Evolutionary conservation across 2,888 invertebrate genomes (phyloP), one percentile per base, ranked within the genome.

Genomic region (Hermaeophaga mercurialis): DNA sequence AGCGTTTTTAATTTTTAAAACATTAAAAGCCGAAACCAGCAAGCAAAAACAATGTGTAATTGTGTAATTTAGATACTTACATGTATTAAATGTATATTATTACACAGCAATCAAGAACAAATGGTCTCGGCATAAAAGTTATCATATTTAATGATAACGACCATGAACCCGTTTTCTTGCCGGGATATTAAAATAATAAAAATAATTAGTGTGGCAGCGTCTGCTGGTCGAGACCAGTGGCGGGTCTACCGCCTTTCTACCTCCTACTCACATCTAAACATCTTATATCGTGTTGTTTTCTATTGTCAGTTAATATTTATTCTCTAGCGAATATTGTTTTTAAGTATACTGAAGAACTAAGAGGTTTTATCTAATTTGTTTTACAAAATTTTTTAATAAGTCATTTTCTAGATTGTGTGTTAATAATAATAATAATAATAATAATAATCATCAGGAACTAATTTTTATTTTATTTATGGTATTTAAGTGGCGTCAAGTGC

Each of bases 141-240:
- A 77, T 76, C 75, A 77, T 77, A 77, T 77, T 77, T 78, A 78
- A 78, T 77, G 77, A 75, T 76, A 76, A 75, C 74, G 78, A 74
- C 78, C 78, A 67, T 78, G 78, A 77, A 77, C 78, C 75, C 76
- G 75, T 75, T 75, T 73, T 74, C 75, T 75, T 74, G 72, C 70
- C 71, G 74, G 73, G 71, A 74, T 76, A 76, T 76, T 76, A 76
- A 76, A 77, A 76, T 76, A 76, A 76, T 75, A 77, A 76, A 76
- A 76, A 76, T 76, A 76, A 76, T 75, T 76, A 77, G 70, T 67
- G 63, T 61, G 55, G 61, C 47, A 66, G 68, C 65, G 71, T 71
- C 70, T 70, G 73, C 66, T 56, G 55, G 49, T 54, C 60, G 61
- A n/a, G n/a, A 41, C 56, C 69, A 69, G 66, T 53, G 67, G 66